A percentile compares a stretch with the other conserved stretches of the same genome.
phyloP scores from a whole-genome alignment of 2,888 invertebrate species.

The Polia nebulosa region DNA sequence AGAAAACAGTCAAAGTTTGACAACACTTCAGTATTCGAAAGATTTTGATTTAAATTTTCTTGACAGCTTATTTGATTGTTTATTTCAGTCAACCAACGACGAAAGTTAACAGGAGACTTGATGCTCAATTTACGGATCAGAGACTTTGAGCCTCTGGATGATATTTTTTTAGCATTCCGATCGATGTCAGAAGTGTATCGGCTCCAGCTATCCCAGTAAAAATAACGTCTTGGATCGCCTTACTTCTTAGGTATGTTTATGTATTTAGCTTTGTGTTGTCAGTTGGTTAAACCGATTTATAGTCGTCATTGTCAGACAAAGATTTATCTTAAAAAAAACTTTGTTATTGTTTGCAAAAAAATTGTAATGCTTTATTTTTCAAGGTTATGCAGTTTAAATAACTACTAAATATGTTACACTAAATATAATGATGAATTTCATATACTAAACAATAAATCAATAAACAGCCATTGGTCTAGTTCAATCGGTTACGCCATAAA shows the following conservation, averaged over 20 bases:
- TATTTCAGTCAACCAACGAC: background rate
- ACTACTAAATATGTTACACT: background rate
- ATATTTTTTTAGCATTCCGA: conserved; percentile 24
- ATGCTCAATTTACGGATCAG: background rate
- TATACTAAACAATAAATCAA: background rate
- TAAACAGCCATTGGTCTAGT: conserved; percentile 10
- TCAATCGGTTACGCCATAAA: conserved; percentile 17
- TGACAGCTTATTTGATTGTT: background rate
- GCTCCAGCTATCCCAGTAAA: conserved; percentile 32
- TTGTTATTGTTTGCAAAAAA: conserved; percentile 46
- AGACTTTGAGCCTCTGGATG: background rate
- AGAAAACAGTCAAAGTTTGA: background rate
- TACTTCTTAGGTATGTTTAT: too few relatives aligned
- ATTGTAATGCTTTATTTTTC: conserved; percentile 13
- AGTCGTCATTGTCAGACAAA: conserved; percentile 19
- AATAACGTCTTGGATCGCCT: conserved; percentile 28
- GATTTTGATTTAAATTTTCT: background rate
- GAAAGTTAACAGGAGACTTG: background rate
- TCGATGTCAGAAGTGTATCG: conserved; percentile 13
- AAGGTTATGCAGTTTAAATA: conserved; percentile 17
- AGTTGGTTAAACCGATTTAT: conserved; percentile 7
- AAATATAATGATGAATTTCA: background rate
- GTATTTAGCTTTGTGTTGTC: background rate
- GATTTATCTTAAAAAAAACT: conserved; percentile 23
- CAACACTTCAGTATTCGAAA: background rate